Base-by-base conservation (phyloP, 1,140 invertebrate species). In the Agrypnia vestita region DNA sequence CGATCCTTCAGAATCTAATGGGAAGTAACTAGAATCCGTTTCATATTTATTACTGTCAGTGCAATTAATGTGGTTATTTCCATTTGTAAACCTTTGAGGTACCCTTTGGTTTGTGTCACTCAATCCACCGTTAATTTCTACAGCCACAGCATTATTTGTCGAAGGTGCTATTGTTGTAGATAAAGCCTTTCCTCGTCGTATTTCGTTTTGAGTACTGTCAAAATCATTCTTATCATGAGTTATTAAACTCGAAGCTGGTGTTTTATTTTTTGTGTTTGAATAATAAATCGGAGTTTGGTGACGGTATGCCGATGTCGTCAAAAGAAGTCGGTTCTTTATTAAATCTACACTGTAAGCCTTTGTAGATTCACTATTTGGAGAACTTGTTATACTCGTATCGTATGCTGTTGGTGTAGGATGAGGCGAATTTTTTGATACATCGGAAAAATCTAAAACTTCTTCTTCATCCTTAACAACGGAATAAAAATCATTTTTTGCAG, bases 391-490 rank as follows among this genome's bases (percentile, higher is more conserved):
- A 9, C 49, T 76, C 46, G 78, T 64, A 47, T 83, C 73, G 15
- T 62, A 82, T 35, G 78, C 59, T 19, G 82, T 84, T 78, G 0
- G 83, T 78, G 78, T 72, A 8, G 78, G 83, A 46, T 0, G 80
- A 62, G 64, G 43, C 11, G 81, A 62, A 15, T 19, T 61, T 80
- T 72, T 84, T 0, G 85, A 87, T 10, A 91, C 93, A 79, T 95
- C 94, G 3, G 94, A 95, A 85, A 94, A 95, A 75, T 94, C 94
- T 46, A 95, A 84, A 10, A 95, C 92, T 87, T 95, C 94, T 77
- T 94, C 93, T 74, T 94, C 93, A 81, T 93, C 92, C 76, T 91
- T 91, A 0, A 90, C 88, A 0, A 90, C 90, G 3, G 91, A 91
- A 82, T 89, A 87, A 77, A 86, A 85, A 82, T 89, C 88, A 71